Evolutionary conservation across 2,888 invertebrate species (phyloP).

Genomic region (Rapana venosa): DNA sequence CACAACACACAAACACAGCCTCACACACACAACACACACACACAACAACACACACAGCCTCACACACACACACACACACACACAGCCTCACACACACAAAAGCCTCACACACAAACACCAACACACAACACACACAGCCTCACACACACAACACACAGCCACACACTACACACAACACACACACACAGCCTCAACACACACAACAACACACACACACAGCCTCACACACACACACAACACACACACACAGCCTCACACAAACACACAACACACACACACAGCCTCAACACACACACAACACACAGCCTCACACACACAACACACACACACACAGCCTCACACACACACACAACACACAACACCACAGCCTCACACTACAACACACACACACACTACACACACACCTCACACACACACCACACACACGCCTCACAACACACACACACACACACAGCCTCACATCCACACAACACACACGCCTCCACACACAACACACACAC

Average conservation of each 20-base stretch:
- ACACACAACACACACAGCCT: not conserved
- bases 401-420: not conserved
- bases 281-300: not conserved
- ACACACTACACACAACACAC: not conserved
- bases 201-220: constrained; percentile 17
- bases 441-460: constrained; percentile 80
- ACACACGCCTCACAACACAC: constrained; percentile 96
- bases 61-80: constrained; percentile 2
- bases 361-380: constrained; percentile 98
- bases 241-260: not conserved
- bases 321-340: constrained; percentile 1
- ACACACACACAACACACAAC: too few relatives aligned
- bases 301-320: constrained; percentile 6
- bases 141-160: not conserved
- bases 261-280: too few relatives aligned
- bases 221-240: not conserved
- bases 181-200: too few relatives aligned
- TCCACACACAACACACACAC: not conserved
- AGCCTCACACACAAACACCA: not conserved
- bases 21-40: constrained; percentile 79
- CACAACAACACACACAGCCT: constrained; percentile 75
- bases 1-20: too few relatives aligned
- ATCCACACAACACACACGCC: not conserved
- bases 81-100: too few relatives aligned
- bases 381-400: constrained; percentile 87